phyloP scores from a whole-genome alignment of 1,140 invertebrate species.

The Zaprionus tsacasi region DNA sequence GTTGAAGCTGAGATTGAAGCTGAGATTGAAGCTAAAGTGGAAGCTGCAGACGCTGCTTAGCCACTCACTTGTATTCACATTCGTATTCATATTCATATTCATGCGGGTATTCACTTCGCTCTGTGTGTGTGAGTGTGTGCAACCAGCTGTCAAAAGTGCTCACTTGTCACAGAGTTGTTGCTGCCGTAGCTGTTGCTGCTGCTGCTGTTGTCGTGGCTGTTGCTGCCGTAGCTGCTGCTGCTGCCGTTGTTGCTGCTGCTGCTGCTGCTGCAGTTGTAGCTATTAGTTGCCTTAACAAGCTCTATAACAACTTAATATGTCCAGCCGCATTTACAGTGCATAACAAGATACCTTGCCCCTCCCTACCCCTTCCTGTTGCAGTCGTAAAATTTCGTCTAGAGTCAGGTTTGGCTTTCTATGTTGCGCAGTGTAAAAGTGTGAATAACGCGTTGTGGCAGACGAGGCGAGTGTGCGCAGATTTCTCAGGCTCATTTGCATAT shows the following conservation, averaged over 20 bases:
- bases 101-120: background rate
- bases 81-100: background rate
- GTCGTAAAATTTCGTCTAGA: slow-evolving; percentile 2
- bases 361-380: background rate
- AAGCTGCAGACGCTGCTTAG: background rate
- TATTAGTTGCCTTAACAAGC: slow-evolving; percentile 68
- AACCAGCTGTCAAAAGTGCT: slow-evolving; percentile 75
- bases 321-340: slow-evolving; percentile 44
- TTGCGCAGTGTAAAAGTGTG: slow-evolving; percentile 52
- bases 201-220: slow-evolving; percentile 43
- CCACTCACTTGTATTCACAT: background rate
- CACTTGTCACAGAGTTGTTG: slow-evolving; percentile 56
- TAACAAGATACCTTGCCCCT: slow-evolving; percentile 16
- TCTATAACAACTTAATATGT: slow-evolving; percentile 69
- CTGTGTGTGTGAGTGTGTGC: slow-evolving; percentile 37
- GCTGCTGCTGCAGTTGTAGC: slow-evolving; percentile 37
- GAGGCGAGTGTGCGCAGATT: slow-evolving; percentile 32
- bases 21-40: background rate
- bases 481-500: slow-evolving; percentile 79
- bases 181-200: slow-evolving; percentile 3
- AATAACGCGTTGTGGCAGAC: slow-evolving; percentile 57
- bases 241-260: background rate
- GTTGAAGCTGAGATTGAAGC: background rate
- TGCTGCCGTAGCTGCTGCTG: slow-evolving; percentile 13
- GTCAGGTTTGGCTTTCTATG: slow-evolving; percentile 19